Base-by-base conservation (phyloP, 2,888 invertebrate species). In the Eupithecia subfuscata region DNA sequence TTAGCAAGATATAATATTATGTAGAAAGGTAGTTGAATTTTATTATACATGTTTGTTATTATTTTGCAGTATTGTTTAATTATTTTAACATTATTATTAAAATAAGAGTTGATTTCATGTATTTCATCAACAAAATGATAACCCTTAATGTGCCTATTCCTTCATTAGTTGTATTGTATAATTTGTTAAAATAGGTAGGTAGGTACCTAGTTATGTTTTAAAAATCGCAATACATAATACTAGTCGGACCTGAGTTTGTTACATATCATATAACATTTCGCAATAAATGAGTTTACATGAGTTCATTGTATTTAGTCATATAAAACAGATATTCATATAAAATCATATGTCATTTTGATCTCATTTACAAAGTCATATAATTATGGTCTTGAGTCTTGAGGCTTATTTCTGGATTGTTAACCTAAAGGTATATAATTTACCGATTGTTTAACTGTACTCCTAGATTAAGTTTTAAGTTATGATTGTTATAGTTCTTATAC, bases 181-280 rank as follows among this genome's bases (percentile, higher is more conserved):
- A 40, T n/a, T 70, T 70, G 45, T 71, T n/a, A 60, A 37, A 18
- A 40, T n/a, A 60, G 25, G 22, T 60, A 56, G 56, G 16, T 56
- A 56, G 22, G 11, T 52, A 56, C 30, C 30, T 30, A 56, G 22
- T 63, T 71, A 22, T 67, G n/a, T 72, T 65, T 25, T 25, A 56
- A 68, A 45, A 40, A 79, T 73, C 73, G 65, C 81, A 82, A 79
- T 43, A 78, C 73, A 70, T 74, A 70, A 65, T 40, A 40, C 64
- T 76, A 80, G 80, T 84, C 81, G 80, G 65, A 87, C 87, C 87
- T 87, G 87, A 87, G 77, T 83, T 82, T 37, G 37, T 37, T 77
- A 87, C 88, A 88, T 88, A 88, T 88, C 88, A 88, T 80, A 76
- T 56, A 77, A 71, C 69, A 75, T 75, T 79, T 78, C 72, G 70